Evolutionary conservation across 1,140 invertebrate species (phyloP), one percentile per base, ranked within the genome.

Genomic region (Drosophila sucinea): DNA sequence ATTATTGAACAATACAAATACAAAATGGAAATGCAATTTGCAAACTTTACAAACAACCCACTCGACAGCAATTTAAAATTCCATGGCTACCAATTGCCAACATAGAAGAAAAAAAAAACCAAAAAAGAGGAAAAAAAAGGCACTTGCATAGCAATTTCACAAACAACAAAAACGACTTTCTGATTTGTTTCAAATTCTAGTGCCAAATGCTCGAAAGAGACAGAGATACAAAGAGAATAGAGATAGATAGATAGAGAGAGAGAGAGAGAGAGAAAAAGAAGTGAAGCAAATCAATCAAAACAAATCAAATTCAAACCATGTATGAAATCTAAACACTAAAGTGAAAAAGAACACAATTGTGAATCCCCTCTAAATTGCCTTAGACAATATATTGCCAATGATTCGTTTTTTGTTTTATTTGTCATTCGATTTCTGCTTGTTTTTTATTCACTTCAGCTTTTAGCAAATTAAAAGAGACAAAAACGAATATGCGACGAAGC

Each of bases 61-160:
- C 65, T 76, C 54, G 71, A 85, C 73, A 73, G 47, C 78, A 85
- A 85, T 86, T 81, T 73, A 51, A 74, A 81, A 76, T 82, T 75
- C 75, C 55, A 81, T 86, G 81, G 69, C 75, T 51, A 51, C 8
- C 78, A 81, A 68, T 86, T 69, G 38, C 64, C 64, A 71, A 70
- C 69, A 70, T 57, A 54, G 33, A 73, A 55, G 70, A 65, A 56
- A 76, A 57, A 74, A 66, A 29, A 54, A 32, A 60, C 67, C 67
- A 23, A 65, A 40, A 56, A 33, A 25, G 67, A 38, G 58, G 35
- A 81, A 65, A 67, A 44, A 68, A 65, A 68, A 76, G 67, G 25
- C 63, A 66, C 62, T 66, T 68, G 69, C 77, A 63, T 70, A 61
- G 58, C 70, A 70, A 85, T 78, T 71, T 64, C 57, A 67, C 64